These are phyloP conservation scores for Microctenopoma lineatum DNA, from an alignment of 2,797 vertebrate genomes.

Conservation along the genomic window DNA sequence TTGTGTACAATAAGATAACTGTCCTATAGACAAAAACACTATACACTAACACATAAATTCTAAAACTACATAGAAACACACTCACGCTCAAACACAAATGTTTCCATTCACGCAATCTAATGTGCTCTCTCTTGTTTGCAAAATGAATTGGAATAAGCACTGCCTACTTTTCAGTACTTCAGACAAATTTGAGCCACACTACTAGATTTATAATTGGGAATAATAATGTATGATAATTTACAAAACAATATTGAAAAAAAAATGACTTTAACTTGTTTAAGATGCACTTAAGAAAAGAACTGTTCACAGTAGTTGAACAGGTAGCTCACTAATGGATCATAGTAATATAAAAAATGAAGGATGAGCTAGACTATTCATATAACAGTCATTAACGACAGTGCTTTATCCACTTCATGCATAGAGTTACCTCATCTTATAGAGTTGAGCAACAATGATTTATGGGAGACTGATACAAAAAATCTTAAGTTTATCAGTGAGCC, in stretches of 20 bases:
- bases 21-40: slow-evolving; percentile 89
- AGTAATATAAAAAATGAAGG: neutral
- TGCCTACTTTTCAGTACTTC: slow-evolving; percentile 26
- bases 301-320: neutral
- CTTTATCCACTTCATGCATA: slow-evolving; percentile 79
- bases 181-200: slow-evolving; percentile 6
- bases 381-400: slow-evolving; percentile 56
- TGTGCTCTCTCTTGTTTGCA: slow-evolving; percentile 49
- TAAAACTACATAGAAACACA: slow-evolving; percentile 77
- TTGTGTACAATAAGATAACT: slow-evolving; percentile 99
- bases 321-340: neutral
- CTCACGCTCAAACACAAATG: slow-evolving; percentile 73
- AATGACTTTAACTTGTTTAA: neutral
- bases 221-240: neutral
- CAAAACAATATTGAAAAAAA: too few species aligned
- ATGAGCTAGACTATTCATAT: slow-evolving; percentile 9
- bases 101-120: slow-evolving; percentile 74
- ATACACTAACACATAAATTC: slow-evolving; percentile 77
- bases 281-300: neutral
- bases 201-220: slow-evolving; percentile 9
- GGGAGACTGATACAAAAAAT: slow-evolving; percentile 61
- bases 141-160: slow-evolving; percentile 82
- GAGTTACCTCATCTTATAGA: slow-evolving; percentile 58
- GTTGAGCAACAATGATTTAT: slow-evolving; percentile 74
- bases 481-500: slow-evolving; percentile 55